phyloP scores from a whole-genome alignment of 2,888 invertebrate species.

The Alcis repandata region DNA sequence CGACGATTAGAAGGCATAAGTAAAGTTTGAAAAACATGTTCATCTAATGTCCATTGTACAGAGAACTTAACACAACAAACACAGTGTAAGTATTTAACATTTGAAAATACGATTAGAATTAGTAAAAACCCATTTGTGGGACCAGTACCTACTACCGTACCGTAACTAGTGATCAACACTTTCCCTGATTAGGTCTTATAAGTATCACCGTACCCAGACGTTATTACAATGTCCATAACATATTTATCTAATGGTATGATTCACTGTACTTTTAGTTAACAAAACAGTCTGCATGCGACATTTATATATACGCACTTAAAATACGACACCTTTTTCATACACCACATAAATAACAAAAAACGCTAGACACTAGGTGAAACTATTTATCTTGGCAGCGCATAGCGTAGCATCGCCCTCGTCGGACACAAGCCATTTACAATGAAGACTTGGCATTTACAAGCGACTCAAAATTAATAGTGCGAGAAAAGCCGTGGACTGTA shows the following conservation, averaged over 20 bases:
- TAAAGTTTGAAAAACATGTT: too few species aligned
- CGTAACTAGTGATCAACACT: too few species aligned
- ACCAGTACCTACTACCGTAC: too few species aligned
- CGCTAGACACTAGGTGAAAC: not conserved
- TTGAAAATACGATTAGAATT: too few species aligned
- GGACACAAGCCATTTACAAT: slow-evolving; percentile 26
- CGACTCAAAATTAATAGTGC: slow-evolving; percentile 53
- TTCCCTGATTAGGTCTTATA: too few species aligned
- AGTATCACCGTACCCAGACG: not conserved
- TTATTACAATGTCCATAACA: not conserved
- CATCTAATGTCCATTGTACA: too few species aligned
- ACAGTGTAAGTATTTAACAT: too few species aligned
- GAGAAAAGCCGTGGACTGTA: slow-evolving; percentile 29
- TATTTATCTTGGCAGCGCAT: slow-evolving; percentile 29
- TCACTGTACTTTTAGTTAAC: too few species aligned
- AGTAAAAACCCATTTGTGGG: too few species aligned
- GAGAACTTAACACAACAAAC: too few species aligned
- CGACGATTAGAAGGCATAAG: too few species aligned
- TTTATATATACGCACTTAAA: not conserved
- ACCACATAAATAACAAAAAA: slow-evolving; percentile 5
- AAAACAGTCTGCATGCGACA: not conserved
- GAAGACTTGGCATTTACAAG: slow-evolving; percentile 40
- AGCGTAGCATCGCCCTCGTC: slow-evolving; percentile 16
- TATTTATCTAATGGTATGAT: too few species aligned
- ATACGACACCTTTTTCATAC: slow-evolving; percentile 1